Evolutionary conservation across 2,797 vertebrate genomes (phyloP).

Genomic region (Silurus lanzhouensis): DNA sequence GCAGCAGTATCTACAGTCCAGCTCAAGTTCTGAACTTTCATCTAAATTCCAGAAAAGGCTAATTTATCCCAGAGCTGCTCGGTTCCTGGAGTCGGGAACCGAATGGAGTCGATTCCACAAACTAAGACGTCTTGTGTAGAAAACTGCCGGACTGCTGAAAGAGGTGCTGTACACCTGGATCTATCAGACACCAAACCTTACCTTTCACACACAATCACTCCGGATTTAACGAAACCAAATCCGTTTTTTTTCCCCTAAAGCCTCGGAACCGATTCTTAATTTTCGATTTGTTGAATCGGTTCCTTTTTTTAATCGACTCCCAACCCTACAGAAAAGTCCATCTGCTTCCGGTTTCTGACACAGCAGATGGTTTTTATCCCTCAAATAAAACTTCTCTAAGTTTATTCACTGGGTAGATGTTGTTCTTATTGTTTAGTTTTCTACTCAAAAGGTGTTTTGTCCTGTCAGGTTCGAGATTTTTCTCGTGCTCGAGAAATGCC

Average conservation of each 20-base stretch:
- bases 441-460: background rate
- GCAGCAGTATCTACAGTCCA: background rate
- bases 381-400: background rate
- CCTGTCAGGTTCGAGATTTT: background rate
- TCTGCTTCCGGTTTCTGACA: constrained; percentile 37
- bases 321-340: background rate
- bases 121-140: background rate
- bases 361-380: background rate
- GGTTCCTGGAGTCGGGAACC: background rate
- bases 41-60: background rate
- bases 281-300: background rate
- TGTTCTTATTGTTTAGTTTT: background rate
- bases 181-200: background rate
- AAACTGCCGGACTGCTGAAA: no score
- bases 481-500: background rate
- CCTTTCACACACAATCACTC: background rate
- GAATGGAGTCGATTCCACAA: background rate
- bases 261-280: background rate
- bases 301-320: background rate
- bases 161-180: background rate
- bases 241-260: background rate
- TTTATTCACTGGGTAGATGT: background rate
- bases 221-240: background rate
- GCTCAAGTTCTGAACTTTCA: background rate
- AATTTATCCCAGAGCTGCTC: background rate